These are phyloP conservation scores for Genyomyrus donnyi DNA, from an alignment of 2,113 vertebrate species.

Conservation along the genomic window DNA sequence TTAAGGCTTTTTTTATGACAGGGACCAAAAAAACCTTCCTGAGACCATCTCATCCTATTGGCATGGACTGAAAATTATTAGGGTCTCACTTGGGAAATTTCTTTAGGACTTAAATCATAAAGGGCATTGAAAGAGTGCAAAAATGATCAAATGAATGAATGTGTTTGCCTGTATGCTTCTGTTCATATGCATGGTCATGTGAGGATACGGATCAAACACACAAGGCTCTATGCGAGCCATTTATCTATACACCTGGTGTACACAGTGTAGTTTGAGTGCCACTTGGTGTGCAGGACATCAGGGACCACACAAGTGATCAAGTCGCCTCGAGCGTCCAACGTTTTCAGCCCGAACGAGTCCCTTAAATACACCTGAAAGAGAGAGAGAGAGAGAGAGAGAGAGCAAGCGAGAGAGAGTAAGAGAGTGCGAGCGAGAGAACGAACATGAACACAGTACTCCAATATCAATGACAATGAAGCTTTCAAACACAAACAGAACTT, in stretches of 20 bases:
- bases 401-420: no score
- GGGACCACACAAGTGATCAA: conserved; percentile 63
- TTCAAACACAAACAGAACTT: conserved; percentile 39
- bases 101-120: neutral
- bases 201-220: neutral
- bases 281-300: conserved; percentile 64
- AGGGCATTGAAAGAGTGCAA: neutral
- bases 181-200: neutral
- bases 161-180: neutral
- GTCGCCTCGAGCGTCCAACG: conserved; percentile 67
- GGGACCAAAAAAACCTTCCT: neutral
- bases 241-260: conserved; percentile 73
- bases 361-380: conserved; percentile 56
- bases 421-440: neutral
- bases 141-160: neutral
- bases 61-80: neutral
- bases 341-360: conserved; percentile 75
- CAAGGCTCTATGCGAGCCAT: conserved; percentile 61
- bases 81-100: neutral
- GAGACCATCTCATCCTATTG: neutral
- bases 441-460: neutral
- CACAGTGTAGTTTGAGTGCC: conserved; percentile 80
- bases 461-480: neutral
- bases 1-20: conserved; percentile 37
- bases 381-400: neutral